Base-by-base conservation (phyloP, 1,140 invertebrate genomes). In the Drosophila tropicalis region DNA sequence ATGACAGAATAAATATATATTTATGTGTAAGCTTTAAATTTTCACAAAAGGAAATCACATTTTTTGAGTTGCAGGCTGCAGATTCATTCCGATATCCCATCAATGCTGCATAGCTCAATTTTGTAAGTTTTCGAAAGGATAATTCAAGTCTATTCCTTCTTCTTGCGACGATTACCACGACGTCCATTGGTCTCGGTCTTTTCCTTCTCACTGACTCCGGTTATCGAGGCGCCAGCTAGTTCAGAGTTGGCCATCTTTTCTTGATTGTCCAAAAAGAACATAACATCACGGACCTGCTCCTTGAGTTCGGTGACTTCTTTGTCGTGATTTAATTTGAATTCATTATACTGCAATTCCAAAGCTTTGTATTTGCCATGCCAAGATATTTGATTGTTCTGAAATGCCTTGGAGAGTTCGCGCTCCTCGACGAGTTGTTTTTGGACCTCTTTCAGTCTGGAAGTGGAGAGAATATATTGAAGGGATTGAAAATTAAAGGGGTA, bases 211-310 rank as follows among this genome's bases (percentile, higher is more conserved):
- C 92, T 93, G n/a, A 95, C 93, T 9, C 95, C 94, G 12, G 84
- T 89, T 5, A 97, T 95, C 13, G 95, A 94, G 19, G 96, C 95
- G 1, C 94, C 94, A 57, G 93, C 93, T 15, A 95, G 71, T 12
- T 93, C 93, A 0, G 94, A 95, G 69, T 94, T 94, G 70, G 94
- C 94, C 73, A 95, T 94, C 73, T 93, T 86, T 40, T 81, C 74
- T 61, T 92, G 96, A 9, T 97, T 98, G 81, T 99, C 97, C 62
- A 99, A 94, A 91, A 96, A 98, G 93, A 99, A 98, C 97, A 99
- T 98, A 1, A 99, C 93, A 94, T 99, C 98, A 12, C 97, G 93
- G 0, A 99, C 93, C 93, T 99, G 98, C 76, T 99, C 98, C 79
- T 96, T 95, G 9, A 99, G 93, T 13, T 98, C 97, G 0, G 90